These are phyloP conservation scores for Branchellion lobata DNA, from an alignment of 2,888 invertebrate genomes.

Conservation along the genomic window DNA sequence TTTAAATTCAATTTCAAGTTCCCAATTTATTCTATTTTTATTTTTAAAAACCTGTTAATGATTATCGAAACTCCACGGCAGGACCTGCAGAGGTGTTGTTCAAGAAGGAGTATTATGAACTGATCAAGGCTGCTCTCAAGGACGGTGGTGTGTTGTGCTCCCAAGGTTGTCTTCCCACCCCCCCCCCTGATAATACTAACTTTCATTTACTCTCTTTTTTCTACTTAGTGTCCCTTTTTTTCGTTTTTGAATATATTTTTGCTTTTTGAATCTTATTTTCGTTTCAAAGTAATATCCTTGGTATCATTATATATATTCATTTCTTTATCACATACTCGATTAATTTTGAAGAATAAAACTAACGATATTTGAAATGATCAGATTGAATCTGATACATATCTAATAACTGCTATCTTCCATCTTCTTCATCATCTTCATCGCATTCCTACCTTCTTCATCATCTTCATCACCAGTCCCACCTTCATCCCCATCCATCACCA, in stretches of 20 bases:
- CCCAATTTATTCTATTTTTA: constrained; percentile 4
- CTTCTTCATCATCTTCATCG: no score
- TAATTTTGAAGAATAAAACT: no score
- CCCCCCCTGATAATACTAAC: background rate
- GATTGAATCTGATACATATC: no score
- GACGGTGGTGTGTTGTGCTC: constrained; percentile 89
- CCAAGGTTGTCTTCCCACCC: constrained; percentile 67
- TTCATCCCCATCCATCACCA: no score
- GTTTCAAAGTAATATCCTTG: background rate
- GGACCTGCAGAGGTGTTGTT: constrained; percentile 74
- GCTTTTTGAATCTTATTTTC: background rate
- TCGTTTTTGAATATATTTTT: background rate
- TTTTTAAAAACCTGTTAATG: background rate
- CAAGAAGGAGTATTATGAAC: constrained; percentile 77
- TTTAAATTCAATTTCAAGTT: no score
- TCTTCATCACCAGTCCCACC: no score
- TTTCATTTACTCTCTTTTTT: background rate
- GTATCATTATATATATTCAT: background rate
- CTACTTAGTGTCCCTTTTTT: background rate
- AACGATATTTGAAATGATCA: no score
- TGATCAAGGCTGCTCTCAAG: constrained; percentile 80
- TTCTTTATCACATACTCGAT: no score
- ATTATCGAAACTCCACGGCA: constrained; percentile 55
- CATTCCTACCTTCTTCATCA: no score
- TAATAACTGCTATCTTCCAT: no score